These are phyloP conservation scores for Regulus satrapa DNA, from an alignment of 2,113 vertebrate genomes.

Conservation along the genomic window DNA sequence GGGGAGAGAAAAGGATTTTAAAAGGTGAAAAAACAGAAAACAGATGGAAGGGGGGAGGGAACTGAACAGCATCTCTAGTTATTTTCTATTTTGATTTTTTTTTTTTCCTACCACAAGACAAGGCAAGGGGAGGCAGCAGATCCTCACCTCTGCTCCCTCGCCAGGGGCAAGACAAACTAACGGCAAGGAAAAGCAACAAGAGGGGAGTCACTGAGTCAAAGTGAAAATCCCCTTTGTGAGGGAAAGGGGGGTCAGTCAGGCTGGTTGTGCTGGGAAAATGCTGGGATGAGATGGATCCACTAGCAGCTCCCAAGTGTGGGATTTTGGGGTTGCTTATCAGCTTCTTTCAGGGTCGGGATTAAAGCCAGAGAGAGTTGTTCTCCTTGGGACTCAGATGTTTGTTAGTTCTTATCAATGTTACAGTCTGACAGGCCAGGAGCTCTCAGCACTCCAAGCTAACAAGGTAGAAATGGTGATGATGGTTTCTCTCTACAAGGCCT, in stretches of 20 bases:
- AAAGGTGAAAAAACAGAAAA: neutral
- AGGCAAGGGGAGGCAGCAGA: neutral
- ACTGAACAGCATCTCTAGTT: neutral
- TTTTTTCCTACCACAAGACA: neutral
- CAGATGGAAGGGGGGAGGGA: neutral
- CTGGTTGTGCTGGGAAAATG: neutral
- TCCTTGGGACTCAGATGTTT: too few relatives aligned
- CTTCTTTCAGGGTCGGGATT: too few relatives aligned
- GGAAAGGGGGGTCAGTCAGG: neutral
- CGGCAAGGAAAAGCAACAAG: fast-evolving
- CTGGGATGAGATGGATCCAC: too few relatives aligned
- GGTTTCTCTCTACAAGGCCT: too few relatives aligned
- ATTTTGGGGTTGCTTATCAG: too few relatives aligned
- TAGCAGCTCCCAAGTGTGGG: too few relatives aligned
- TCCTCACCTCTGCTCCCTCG: neutral
- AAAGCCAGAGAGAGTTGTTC: too few relatives aligned
- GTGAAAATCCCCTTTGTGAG: neutral
- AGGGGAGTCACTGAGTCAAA: neutral
- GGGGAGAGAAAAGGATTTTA: too few relatives aligned
- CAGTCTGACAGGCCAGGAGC: too few relatives aligned
- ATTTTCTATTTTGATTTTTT: neutral
- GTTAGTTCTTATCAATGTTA: too few relatives aligned
- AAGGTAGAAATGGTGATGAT: too few relatives aligned
- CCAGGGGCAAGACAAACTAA: neutral
- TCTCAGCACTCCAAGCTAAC: too few relatives aligned